A percentile compares a stretch with the other conserved stretches of the same genome.
Evolutionary conservation across 2,797 vertebrate genomes (phyloP).

Genomic region (Darevskia nairensis): DNA sequence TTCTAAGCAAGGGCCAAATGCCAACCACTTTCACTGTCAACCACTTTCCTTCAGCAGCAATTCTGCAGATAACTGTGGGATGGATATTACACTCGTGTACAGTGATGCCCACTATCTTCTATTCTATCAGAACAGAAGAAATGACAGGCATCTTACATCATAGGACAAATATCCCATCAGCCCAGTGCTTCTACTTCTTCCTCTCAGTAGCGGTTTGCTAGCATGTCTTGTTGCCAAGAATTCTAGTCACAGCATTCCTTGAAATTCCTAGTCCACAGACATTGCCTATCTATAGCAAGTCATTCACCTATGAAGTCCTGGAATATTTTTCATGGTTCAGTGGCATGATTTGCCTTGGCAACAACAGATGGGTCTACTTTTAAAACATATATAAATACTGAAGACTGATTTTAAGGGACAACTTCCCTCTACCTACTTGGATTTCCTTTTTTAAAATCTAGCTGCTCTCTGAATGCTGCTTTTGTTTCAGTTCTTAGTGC

Average conservation of each 20-base stretch:
- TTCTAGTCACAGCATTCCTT: not conserved
- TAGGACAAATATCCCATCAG: not conserved
- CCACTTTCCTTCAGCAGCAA: not conserved
- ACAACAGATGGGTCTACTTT: not conserved
- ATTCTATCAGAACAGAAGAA: not conserved
- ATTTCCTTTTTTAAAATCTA: not conserved
- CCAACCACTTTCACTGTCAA: not conserved
- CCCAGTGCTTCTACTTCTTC: not conserved
- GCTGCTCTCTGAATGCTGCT: not conserved
- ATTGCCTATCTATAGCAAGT: not conserved
- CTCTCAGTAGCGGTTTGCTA: not conserved
- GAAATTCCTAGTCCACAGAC: not conserved
- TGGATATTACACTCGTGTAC: not conserved
- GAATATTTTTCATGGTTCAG: slow-evolving; percentile 4
- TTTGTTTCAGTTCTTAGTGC: not conserved
- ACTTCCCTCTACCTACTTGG: not conserved
- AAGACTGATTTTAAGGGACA: not conserved
- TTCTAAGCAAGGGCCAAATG: not conserved
- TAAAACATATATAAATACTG: not conserved
- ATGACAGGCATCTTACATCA: not conserved
- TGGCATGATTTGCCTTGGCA: slow-evolving; percentile 15
- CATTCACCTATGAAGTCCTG: not conserved
- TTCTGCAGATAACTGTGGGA: not conserved
- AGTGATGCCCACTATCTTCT: not conserved
- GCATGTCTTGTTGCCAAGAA: not conserved